Conservation (phyloP, 2,113 vertebrate genomes). For the Microtus montanus region DNA sequence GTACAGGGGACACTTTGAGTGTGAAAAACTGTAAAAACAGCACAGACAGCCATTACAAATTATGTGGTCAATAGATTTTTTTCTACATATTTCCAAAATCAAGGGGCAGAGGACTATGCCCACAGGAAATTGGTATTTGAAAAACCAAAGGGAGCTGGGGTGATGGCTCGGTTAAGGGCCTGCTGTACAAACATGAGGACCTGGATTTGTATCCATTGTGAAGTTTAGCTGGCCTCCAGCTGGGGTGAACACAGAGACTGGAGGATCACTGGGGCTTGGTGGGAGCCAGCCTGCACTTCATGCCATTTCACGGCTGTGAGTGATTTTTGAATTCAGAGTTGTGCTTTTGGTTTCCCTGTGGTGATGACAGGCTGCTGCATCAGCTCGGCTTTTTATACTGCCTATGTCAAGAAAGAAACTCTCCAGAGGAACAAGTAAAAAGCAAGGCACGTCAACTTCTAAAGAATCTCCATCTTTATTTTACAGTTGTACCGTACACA, state of each 20-base stretch:
- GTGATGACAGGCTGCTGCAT: background rate
- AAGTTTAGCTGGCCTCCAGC: background rate
- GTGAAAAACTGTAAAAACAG: background rate
- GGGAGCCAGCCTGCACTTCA: background rate
- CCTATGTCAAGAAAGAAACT: no score
- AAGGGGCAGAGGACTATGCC: background rate
- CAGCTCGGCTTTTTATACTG: background rate
- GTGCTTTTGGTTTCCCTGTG: slow-evolving; percentile 1
- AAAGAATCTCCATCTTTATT: slow-evolving; percentile 94
- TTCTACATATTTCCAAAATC: background rate
- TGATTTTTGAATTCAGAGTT: background rate
- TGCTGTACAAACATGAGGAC: background rate
- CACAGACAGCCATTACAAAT: background rate
- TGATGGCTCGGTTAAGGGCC: background rate
- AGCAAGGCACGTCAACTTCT: slow-evolving; percentile 78
- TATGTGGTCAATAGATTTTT: background rate
- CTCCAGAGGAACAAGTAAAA: slow-evolving; percentile 60
- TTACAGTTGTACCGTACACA: slow-evolving; percentile 91
- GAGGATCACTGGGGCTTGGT: background rate
- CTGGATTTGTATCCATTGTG: background rate
- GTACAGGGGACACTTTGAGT: background rate
- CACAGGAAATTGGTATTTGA: background rate
- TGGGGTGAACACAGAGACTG: fast-evolving
- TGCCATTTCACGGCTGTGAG: background rate
- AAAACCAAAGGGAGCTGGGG: background rate